A percentile compares a stretch with the other conserved stretches of the same genome.
phyloP scores from a whole-genome alignment of 2,888 invertebrate species.

The Elmis aenea region DNA sequence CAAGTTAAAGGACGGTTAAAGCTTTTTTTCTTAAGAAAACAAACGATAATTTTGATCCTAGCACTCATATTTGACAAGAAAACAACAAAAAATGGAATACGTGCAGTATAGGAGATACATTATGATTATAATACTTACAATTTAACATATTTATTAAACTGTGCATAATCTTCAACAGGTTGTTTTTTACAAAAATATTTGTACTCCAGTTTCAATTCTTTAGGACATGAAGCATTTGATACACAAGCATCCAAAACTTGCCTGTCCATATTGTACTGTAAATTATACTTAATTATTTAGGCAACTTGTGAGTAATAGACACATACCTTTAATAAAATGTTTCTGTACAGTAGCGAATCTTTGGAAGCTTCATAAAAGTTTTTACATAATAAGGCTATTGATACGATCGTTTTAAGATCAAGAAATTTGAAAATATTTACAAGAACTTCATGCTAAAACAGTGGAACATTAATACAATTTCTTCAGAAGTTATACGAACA shows the following conservation, averaged over 20 bases:
- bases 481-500: background rate
- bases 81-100: too few relatives aligned
- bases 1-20: too few relatives aligned
- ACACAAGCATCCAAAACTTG: slow-evolving; percentile 32
- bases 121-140: slow-evolving; percentile 24
- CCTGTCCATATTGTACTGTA: slow-evolving; percentile 33
- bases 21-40: too few relatives aligned
- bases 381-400: slow-evolving; percentile 32
- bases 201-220: slow-evolving; percentile 30
- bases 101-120: too few relatives aligned
- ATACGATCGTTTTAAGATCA: slow-evolving; percentile 31
- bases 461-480: slow-evolving; percentile 5
- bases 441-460: slow-evolving; percentile 29
- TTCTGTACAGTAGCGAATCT: slow-evolving; percentile 30
- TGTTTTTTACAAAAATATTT: slow-evolving; percentile 27
- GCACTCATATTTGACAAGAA: too few relatives aligned
- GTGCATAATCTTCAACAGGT: slow-evolving; percentile 27
- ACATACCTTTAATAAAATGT: slow-evolving; percentile 31
- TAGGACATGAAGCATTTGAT: slow-evolving; percentile 30
- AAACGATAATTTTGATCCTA: too few relatives aligned
- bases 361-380: slow-evolving; percentile 32
- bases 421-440: slow-evolving; percentile 31
- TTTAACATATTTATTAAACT: slow-evolving; percentile 29
- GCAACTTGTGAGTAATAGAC: background rate
- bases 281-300: slow-evolving; percentile 2